Evolutionary conservation across 2,888 invertebrate species (phyloP), one percentile per base, ranked within the genome.

Genomic region (Desoria tigrina): DNA sequence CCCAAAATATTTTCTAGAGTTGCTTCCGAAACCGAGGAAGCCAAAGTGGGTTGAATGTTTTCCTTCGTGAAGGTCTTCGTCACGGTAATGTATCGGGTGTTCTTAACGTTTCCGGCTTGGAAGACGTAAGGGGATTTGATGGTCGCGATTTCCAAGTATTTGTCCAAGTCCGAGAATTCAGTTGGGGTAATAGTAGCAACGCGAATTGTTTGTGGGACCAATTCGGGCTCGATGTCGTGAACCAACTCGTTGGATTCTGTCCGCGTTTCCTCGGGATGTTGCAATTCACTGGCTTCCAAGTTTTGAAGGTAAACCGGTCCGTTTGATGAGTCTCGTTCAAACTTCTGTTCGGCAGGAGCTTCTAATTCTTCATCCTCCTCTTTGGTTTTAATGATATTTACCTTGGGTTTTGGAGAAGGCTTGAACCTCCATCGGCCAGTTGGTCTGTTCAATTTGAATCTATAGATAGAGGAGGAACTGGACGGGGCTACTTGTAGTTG

Each of bases 351-450:
- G 23, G 69, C 66, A 32, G 32, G 32, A 32, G 11, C 32, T 18
- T 72, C 71, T 37, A 68, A 66, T 32, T 75, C 72, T 11, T 74
- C 72, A 28, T 73, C 73, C 26, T 73, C 75, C 18, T 74, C 76
- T 54, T 76, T 69, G 0, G 74, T 75, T 66, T 75, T 76, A 39
- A 76, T 76, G 27, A 76, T 76, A 63, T 73, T 87, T 9, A 93
- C 88, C 79, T 91, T 86, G 2, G 93, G 92, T 79, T 92, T 93
- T 0, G 92, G 88, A 26, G 92, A 90, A 11, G 92, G 91, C 81
- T 92, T 92, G 80, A 92, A 93, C 77, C 92, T 90, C 93, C 93
- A 93, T 74, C 93, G 86, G 60, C 92, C 92, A 55, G 89, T 90
- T 16, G 90, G 84, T 53, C 92, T 84, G 78, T 90, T 90, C 50